These are phyloP conservation scores for Australoheros facetus DNA, from an alignment of 2,797 vertebrate genomes.

Conservation along the genomic window DNA sequence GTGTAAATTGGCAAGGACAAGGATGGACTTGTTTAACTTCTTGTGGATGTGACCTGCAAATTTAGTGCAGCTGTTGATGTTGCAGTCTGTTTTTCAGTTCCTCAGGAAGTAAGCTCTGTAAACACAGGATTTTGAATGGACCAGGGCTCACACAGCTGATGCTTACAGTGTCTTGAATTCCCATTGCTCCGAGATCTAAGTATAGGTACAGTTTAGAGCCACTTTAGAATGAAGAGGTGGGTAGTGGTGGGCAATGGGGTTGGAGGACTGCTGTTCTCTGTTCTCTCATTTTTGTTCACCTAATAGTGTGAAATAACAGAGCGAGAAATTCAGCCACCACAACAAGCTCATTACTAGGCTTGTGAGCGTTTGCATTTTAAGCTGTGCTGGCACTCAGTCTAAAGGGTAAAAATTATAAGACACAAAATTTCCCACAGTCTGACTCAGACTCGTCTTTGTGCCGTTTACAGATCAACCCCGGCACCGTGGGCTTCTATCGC, in stretches of 20 bases:
- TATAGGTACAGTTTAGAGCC: not conserved
- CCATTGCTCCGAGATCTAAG: not conserved
- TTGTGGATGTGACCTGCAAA: not conserved
- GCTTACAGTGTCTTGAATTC: not conserved
- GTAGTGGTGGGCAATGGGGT: not conserved
- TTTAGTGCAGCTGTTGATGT: not conserved
- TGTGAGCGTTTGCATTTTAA: not conserved
- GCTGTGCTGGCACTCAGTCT: not conserved
- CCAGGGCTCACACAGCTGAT: not conserved
- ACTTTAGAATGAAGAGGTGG: not conserved
- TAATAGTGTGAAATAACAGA: accelerated
- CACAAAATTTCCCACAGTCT: not conserved
- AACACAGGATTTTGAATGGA: not conserved
- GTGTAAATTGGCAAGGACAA: not conserved
- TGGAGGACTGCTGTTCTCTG: not conserved
- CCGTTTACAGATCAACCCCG: slow-evolving; percentile 90
- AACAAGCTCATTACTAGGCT: not conserved
- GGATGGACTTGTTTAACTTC: not conserved
- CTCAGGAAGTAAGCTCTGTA: not conserved
- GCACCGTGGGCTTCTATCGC: slow-evolving; percentile 96
- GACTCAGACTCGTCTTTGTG: slow-evolving; percentile 25
- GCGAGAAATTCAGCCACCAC: not conserved
- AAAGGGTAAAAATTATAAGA: not conserved
- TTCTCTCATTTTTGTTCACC: not conserved
- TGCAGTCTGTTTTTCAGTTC: not conserved